Base-by-base conservation (phyloP, 2,113 vertebrate genomes). In the Heterochromis multidens region DNA sequence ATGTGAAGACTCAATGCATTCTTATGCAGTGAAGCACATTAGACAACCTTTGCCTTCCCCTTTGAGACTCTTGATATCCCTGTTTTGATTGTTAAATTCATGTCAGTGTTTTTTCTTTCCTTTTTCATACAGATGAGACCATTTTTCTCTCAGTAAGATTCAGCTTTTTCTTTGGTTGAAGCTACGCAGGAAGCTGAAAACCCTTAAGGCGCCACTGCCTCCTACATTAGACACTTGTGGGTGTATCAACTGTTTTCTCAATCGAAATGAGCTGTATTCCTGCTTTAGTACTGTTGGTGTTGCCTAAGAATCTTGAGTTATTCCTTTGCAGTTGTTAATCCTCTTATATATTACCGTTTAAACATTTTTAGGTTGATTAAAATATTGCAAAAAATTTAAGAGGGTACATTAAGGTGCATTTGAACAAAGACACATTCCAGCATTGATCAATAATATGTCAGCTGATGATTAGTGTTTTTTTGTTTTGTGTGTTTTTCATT, bases 61-160 rank as follows among this genome's bases (percentile, higher is more conserved):
- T 79, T 29, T 25, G 83, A 94, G 89, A 81, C 84, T 76, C 33
- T 88, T 92, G 87, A 87, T 87, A 80, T 77, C 86, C 85, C 43
- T 86, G 89, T 89, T 93, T 88, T 87, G 85, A 88, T 93, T 92
- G 90, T 93, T 91, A 84, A 88, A 84, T 90, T 89, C 65, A 82
- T 81, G 86, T 93, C 88, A 72, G 54, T 14, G 31, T 86, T 86
- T 88, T 80, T 25, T 83, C 67, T 82, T 60, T 79, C 25, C 77
- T 58, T 83, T 79, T 63, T 80, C 23, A 81, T 56, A 60, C 62
- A 43, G 63, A 80, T 90, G 74, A 78, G 83, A 56, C 77, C 40
- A 61, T 92, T 90, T 90, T 82, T 56, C 43, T 80, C 37, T 84
- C 78, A 91, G 54, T 82, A 74, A 80, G 23, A 80, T 70, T 78